Base-by-base conservation (phyloP, 2,113 vertebrate species). In the Datnioides undecimradiatus region DNA sequence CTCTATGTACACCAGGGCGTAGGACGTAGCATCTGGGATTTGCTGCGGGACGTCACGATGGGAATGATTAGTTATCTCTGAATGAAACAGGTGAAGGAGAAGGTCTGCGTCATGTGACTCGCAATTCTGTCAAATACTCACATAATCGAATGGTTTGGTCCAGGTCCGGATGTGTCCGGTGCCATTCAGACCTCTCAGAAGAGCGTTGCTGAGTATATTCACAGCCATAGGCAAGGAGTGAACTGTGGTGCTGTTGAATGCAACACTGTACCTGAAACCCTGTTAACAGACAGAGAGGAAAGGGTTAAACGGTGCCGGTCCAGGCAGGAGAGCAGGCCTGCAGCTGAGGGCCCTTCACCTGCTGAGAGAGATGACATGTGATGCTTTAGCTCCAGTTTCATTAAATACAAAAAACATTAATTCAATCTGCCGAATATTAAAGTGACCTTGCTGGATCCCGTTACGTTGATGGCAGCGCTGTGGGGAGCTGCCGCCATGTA, bases 201-300 rank as follows among this genome's bases (percentile, higher is more conserved):
- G 92, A 6, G 96, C 95, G 27, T 99, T 99, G 92, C 97, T 99
- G 52, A 99, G 95, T 0, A 98, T 69, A 19, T 98, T 99, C 80
- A 98, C 95, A 33, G 95, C 67, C 81, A 99, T 96, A 0, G 98
- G 98, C 69, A 99, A 62, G n/a, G 97, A 97, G 84, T 98, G 97
- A 54, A 99, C 96, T 31, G 96, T 97, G 76, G 97, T 97, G 63
- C 96, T 97, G 90, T 99, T 99, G 90, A 98, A 98, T 1, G 96
- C 54, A 40, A 96, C 48, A 3, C 67, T 90, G 84, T 97, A 99
- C 40, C 91, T 73, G 3, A 96, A 97, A 51, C 89, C 95, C 97
- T 99, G 86, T 1, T 3, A 21, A 43, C 57, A 12, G 36, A 66
- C 23, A 36, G 49, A n/a, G 14, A 5, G 23, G 5, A 25, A 41